Percentiles rank a stretch among this genome's conserved stretches.
phyloP scores from a whole-genome alignment of 2,888 invertebrate species.

The Metacarcinus magister region DNA sequence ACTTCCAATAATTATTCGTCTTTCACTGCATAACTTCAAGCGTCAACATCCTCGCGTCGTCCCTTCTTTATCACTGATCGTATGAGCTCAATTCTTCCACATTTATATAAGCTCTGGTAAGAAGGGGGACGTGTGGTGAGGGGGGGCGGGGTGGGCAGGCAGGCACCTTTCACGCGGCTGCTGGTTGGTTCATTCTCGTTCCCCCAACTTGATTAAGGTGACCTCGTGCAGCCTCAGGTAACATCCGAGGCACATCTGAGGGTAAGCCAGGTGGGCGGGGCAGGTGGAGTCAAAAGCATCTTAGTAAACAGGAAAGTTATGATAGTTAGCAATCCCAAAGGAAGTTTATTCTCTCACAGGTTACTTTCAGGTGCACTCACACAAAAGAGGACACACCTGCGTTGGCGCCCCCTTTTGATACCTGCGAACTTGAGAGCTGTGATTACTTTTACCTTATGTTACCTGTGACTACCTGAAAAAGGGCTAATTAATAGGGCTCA shows the following conservation, averaged over 20 bases:
- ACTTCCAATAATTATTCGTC: background rate
- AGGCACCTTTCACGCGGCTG: conserved; percentile 37
- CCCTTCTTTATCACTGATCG: conserved; percentile 40
- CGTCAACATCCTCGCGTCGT: conserved; percentile 9
- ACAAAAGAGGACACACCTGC: background rate
- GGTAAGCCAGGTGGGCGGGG: background rate
- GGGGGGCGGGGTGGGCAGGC: background rate
- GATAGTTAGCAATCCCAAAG: background rate
- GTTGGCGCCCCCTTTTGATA: background rate
- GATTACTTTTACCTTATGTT: background rate
- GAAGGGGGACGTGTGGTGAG: background rate
- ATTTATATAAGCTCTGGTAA: conserved; percentile 8
- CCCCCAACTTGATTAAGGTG: background rate
- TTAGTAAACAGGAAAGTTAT: background rate
- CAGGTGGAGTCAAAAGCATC: background rate
- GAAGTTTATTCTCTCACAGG: background rate
- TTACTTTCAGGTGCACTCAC: background rate
- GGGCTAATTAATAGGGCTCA: background rate
- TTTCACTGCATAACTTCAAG: conserved; percentile 37
- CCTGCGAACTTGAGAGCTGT: background rate
- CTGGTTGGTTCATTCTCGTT: conserved; percentile 32
- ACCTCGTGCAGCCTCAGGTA: background rate
- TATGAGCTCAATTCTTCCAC: background rate
- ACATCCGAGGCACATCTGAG: background rate
- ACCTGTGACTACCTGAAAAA: background rate